Evolutionary conservation across 2,888 invertebrate genomes (phyloP).

Genomic region (Sminthurinus aureus): DNA sequence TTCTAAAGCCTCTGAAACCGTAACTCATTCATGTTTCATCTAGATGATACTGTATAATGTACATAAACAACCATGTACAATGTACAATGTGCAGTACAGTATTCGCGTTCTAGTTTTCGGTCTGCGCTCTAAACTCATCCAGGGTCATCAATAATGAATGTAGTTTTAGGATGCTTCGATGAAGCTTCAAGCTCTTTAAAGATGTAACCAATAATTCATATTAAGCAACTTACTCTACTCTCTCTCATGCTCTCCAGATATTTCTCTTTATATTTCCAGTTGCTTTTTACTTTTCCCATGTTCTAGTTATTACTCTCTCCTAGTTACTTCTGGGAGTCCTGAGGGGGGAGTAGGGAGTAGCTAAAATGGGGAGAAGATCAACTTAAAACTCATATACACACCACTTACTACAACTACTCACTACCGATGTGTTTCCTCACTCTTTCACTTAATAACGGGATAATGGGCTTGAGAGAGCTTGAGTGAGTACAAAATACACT

Average conservation of each 20-base stretch:
- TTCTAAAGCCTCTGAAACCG: constrained; percentile 11
- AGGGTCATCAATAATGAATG: constrained; percentile 27
- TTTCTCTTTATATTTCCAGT: background rate
- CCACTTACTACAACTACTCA: background rate
- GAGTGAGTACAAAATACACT: background rate
- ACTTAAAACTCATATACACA: background rate
- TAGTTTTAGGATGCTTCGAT: constrained; percentile 22
- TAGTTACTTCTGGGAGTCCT: background rate
- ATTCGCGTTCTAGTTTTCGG: background rate
- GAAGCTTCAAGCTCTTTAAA: constrained; percentile 21
- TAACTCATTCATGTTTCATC: background rate
- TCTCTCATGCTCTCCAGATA: background rate
- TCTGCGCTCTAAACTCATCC: background rate
- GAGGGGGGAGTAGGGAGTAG: background rate
- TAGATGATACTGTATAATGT: no score
- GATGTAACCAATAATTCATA: constrained; percentile 28
- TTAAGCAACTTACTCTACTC: constrained; percentile 10
- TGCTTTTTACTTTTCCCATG: background rate
- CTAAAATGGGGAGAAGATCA: background rate
- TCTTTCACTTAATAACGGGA: no score
- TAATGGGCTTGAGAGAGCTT: no score
- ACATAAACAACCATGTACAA: no score
- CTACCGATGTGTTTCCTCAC: no score
- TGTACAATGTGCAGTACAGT: background rate
- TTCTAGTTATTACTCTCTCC: background rate